Conservation (phyloP, 2,888 invertebrate species). For the Agrotis puta region DNA sequence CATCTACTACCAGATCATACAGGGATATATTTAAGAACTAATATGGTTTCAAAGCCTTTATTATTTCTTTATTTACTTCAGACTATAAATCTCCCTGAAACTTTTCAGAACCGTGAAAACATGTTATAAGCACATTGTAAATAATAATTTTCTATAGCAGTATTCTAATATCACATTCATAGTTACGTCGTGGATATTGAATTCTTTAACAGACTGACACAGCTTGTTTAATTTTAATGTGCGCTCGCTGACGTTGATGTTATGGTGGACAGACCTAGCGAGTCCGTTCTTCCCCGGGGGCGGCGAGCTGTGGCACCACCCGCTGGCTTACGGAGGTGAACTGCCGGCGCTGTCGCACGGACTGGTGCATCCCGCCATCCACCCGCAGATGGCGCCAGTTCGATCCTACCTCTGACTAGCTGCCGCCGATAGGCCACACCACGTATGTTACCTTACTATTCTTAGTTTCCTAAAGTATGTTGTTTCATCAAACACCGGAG, state of each 20-base stretch:
- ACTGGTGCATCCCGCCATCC: slow-evolving; percentile 98
- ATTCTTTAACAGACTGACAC: slow-evolving; percentile 61
- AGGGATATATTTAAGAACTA: slow-evolving; percentile 37
- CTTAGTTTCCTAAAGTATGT: neutral
- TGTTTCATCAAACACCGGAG: slow-evolving; percentile 2
- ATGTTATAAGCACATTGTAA: slow-evolving; percentile 84
- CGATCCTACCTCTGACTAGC: slow-evolving; percentile 99
- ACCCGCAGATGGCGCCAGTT: slow-evolving; percentile 98
- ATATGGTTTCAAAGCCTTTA: slow-evolving; percentile 21
- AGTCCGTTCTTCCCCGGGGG: slow-evolving; percentile 97
- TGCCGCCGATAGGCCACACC: slow-evolving; percentile 95
- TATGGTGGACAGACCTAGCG: slow-evolving; percentile 94
- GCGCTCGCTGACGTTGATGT: slow-evolving; percentile 57
- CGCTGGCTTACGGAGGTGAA: slow-evolving; percentile 95
- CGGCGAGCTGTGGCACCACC: slow-evolving; percentile 98
- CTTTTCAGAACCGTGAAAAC: slow-evolving; percentile 77
- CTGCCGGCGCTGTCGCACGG: slow-evolving; percentile 96
- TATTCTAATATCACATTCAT: slow-evolving; percentile 71
- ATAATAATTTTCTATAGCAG: slow-evolving; percentile 78
- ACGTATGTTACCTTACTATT: slow-evolving; percentile 87
- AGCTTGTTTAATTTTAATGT: slow-evolving; percentile 48
- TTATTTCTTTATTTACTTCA: slow-evolving; percentile 19
- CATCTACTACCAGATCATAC: slow-evolving; percentile 32
- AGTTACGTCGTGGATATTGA: slow-evolving; percentile 56
- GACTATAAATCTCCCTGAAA: neutral